Evolutionary conservation across 2,888 invertebrate species (phyloP).

Genomic region (Napeogenes sylphis): DNA sequence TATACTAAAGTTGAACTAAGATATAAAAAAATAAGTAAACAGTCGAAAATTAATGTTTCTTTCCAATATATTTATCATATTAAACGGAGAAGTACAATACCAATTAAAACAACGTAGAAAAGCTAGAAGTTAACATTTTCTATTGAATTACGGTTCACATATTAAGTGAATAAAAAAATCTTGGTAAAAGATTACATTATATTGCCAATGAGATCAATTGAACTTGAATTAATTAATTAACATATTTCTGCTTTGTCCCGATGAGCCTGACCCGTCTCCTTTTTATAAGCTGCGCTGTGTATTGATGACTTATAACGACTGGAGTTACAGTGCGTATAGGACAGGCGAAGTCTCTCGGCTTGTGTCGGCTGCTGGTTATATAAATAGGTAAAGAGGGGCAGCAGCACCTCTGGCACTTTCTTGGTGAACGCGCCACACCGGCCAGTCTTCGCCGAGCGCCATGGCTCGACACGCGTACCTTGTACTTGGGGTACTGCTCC

Average conservation of each 20-base stretch:
- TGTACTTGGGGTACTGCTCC: conserved; percentile 69
- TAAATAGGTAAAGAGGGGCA: conserved; percentile 77
- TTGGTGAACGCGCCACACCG: conserved; percentile 61
- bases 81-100: no score
- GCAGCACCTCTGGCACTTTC: conserved; percentile 74
- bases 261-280: conserved; percentile 45
- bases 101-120: no score
- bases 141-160: no score
- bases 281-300: conserved; percentile 62
- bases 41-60: no score
- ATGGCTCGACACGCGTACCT: conserved; percentile 77
- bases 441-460: conserved; percentile 73
- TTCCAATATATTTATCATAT: no score
- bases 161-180: background rate
- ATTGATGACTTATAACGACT: conserved; percentile 50
- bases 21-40: no score
- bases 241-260: conserved; percentile 45
- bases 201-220: conserved; percentile 35
- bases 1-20: no score
- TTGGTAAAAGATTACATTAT: background rate
- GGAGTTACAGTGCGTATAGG: conserved; percentile 54
- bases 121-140: no score
- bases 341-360: conserved; percentile 53
- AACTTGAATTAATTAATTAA: conserved; percentile 50
- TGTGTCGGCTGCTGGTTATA: conserved; percentile 64